Conservation (phyloP, 2,113 vertebrate genomes). For the Muntiacus reevesi region DNA sequence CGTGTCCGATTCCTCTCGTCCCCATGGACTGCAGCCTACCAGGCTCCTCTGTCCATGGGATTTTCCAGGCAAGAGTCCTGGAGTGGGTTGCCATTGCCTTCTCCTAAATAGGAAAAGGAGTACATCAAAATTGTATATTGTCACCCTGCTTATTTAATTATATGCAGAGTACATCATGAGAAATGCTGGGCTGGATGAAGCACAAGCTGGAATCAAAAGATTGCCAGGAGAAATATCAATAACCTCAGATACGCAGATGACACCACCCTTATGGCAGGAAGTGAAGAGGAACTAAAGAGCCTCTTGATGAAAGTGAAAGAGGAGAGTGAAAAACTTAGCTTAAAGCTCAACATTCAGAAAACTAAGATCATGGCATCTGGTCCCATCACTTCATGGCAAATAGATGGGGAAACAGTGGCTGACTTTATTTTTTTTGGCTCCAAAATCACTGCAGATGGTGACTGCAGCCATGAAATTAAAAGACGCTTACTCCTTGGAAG, state of each 20-base stretch:
- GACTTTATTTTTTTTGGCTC: accelerated
- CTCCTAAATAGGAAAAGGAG: background rate
- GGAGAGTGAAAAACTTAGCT: background rate
- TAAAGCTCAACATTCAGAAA: background rate
- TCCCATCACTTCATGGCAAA: background rate
- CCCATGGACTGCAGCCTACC: too few species aligned
- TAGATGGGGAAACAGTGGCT: background rate
- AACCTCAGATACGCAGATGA: background rate
- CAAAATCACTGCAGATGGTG: background rate
- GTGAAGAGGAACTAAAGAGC: background rate
- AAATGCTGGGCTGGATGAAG: background rate
- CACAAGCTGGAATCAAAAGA: background rate
- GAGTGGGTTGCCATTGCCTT: too few species aligned
- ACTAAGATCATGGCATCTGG: accelerated
- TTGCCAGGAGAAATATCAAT: background rate
- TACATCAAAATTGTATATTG: background rate
- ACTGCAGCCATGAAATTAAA: background rate
- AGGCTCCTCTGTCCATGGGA: too few species aligned
- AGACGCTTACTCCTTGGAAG: background rate
- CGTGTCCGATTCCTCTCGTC: too few species aligned
- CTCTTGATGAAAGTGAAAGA: background rate
- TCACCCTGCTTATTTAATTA: background rate
- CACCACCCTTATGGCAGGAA: background rate
- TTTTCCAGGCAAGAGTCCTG: too few species aligned
- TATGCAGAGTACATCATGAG: background rate